Base-by-base conservation (phyloP, 2,113 vertebrate genomes). In the Casuarius casuarius region DNA sequence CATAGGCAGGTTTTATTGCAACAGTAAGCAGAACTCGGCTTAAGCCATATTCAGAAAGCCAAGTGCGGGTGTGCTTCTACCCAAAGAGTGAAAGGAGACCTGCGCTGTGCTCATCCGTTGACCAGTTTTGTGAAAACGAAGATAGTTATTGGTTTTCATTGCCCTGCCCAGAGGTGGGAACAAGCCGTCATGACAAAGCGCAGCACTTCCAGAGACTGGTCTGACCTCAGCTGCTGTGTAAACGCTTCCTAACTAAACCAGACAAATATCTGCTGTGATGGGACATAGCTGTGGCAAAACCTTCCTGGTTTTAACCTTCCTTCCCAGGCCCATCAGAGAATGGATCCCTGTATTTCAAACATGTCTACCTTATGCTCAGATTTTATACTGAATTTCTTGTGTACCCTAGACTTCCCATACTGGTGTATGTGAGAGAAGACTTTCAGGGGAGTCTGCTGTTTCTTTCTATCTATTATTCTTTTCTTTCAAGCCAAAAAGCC, bases 31-130 rank as follows among this genome's bases (percentile, higher is more conserved):
- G 65, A 70, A 23, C 62, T 65, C 61, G 70, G 52, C 14, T 13
- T 11, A 33, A n/a, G 26, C 38, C 26, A 8, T 33, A 12, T 23
- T 31, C 68, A 13, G 25, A 21, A n/a, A 56, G 40, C 7, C 22
- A 13, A 0, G 2, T 2, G 12, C 20, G 21, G n/a, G 2, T 4
- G 4, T 25, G 9, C 8, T 66, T 63, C 56, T 33, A 3, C 46
- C 31, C 10, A 3, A 48, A 38, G 62, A 13, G 73, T 51, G 42
- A 35, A 44, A 70, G 2, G 20, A 70, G 68, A 80, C 9, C 77
- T 38, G 31, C 2, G 0, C 33, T 15, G 29, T 7, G 49, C 63
- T 65, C 31, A 14, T 40, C 33, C 44, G 19, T 11, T 78, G n/a
- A 23, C 9, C 51, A 70, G 35, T 26, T 33, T 23, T 13, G 28